Conservation (phyloP, 2,113 vertebrate species). For the Rattus norvegicus region DNA sequence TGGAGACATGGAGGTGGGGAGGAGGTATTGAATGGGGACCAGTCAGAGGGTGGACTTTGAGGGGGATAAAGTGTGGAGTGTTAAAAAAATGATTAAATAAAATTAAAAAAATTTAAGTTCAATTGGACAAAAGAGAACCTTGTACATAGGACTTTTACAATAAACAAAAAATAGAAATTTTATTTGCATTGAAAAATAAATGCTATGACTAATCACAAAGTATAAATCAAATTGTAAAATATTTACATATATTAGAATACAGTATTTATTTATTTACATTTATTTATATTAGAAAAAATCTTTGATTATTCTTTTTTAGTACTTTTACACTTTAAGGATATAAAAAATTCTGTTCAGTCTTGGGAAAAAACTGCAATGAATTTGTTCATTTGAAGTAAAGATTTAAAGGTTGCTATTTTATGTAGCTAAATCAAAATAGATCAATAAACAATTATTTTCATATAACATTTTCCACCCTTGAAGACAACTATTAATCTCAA, state of each 20-base stretch:
- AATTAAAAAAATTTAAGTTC: no score
- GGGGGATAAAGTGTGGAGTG: no score
- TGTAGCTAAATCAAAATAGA: constrained; percentile 84
- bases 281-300: background rate
- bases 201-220: background rate
- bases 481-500: constrained; percentile 82
- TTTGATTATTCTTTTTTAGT: background rate
- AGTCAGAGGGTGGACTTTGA: no score
- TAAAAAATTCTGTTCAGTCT: constrained; percentile 57
- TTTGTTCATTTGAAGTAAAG: constrained; percentile 50
- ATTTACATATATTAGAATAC: background rate
- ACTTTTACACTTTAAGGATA: constrained; percentile 35
- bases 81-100: no score
- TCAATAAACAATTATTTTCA: constrained; percentile 86
- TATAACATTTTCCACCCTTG: constrained; percentile 74
- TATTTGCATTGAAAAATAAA: background rate
- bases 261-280: no score
- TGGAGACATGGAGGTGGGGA: no score
- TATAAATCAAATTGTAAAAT: constrained; percentile 14
- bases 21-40: no score
- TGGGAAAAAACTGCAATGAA: constrained; percentile 57
- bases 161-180: background rate
- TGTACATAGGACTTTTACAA: background rate
- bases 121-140: background rate
- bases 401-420: constrained; percentile 72